Evolutionary conservation across 2,113 vertebrate genomes (phyloP), one percentile per base, ranked within the genome.

Genomic region (Salvelinus namaycush): DNA sequence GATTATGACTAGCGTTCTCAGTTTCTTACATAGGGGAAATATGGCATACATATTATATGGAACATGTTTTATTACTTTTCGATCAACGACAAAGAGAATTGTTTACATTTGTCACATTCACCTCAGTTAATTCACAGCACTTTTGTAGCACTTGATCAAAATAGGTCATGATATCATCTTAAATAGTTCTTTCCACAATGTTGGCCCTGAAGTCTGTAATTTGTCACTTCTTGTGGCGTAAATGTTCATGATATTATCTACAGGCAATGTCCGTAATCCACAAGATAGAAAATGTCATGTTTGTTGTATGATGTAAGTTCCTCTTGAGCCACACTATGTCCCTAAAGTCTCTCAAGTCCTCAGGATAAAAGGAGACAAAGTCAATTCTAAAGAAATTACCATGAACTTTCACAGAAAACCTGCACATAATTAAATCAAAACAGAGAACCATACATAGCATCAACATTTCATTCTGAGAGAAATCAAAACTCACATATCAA

Each of bases 61-160:
- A 54, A 65, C 73, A 20, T 54, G 57, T 27, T 51, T 72, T 68
- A 75, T 81, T 80, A 67, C 60, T 59, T 68, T 71, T 72, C 31
- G 60, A 72, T 62, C 67, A 72, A 64, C 59, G 65, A 82, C 72
- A 81, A 29, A 76, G 26, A 59, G 13, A 27, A 59, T 68, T 77
- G 54, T 29, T 79, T 84, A 76, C 80, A 73, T 68, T 80, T 60
- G 73, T 78, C n/a, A 81, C 66, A 24, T 67, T 75, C 65, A 82
- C 66, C 29, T 75, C 66, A 54, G 16, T 54, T 54, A 54, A 16
- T 54, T 70, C 20, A 79, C 68, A 59, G 39, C 68, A 69, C 44
- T 71, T 54, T 74, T 11, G 62, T 20, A 59, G 44, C 51, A 78
- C 68, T 68, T 84, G 29, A 77, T 83, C 54, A 78, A 24, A 9